Evolutionary conservation across 2,113 vertebrate species (phyloP).

Genomic region (Brachypodius melanocephalos): DNA sequence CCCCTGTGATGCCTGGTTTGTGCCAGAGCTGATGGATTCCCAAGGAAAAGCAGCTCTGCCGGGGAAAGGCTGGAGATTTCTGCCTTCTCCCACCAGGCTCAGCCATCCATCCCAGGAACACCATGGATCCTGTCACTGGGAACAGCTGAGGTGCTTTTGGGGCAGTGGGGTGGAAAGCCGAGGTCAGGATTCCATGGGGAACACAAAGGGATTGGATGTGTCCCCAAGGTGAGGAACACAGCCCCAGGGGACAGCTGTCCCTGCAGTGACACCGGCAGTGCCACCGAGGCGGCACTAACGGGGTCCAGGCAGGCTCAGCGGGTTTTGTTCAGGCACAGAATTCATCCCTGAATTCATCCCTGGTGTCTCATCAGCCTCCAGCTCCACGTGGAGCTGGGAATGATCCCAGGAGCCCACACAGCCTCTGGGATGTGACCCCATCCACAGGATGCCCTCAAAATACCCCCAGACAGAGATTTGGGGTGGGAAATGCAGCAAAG

Average conservation of each 20-base stretch:
- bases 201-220: accelerated
- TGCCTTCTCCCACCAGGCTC: background rate
- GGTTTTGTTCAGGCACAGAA: accelerated
- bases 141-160: background rate
- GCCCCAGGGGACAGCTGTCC: background rate
- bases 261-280: accelerated
- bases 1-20: background rate
- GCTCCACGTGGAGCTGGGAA: accelerated
- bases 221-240: background rate
- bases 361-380: background rate
- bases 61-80: background rate
- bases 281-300: background rate
- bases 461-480: background rate
- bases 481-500: background rate
- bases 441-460: accelerated
- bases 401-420: accelerated
- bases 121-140: accelerated
- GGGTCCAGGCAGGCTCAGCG: accelerated
- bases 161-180: background rate
- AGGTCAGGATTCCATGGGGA: background rate
- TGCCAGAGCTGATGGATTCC: background rate
- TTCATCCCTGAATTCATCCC: background rate
- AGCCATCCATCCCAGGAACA: background rate
- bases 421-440: background rate
- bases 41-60: background rate